Evolutionary conservation across 1,140 invertebrate genomes (phyloP).

Genomic region (Bemisia tabaci): DNA sequence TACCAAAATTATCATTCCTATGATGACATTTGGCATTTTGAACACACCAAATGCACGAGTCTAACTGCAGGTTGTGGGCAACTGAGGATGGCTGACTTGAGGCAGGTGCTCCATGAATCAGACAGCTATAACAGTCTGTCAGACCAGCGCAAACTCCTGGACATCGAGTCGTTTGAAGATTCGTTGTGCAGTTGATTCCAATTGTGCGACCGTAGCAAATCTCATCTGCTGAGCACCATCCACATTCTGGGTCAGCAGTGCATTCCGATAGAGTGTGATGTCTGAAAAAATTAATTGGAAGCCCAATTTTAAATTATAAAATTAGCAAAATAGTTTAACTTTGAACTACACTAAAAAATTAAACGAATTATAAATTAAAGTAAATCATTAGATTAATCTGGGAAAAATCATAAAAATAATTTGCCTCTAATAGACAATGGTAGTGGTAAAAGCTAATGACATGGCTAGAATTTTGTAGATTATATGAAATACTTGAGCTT

Average conservation of each 20-base stretch:
- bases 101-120: slow-evolving; percentile 49
- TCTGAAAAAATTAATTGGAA: slow-evolving; percentile 33
- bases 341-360: background rate
- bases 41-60: slow-evolving; percentile 83
- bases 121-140: slow-evolving; percentile 75
- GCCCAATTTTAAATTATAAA: slow-evolving; percentile 4
- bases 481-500: too few relatives aligned
- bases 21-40: slow-evolving; percentile 82
- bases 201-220: slow-evolving; percentile 69
- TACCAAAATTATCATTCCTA: slow-evolving; percentile 69
- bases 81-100: slow-evolving; percentile 40
- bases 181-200: slow-evolving; percentile 72
- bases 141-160: slow-evolving; percentile 69
- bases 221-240: slow-evolving; percentile 77
- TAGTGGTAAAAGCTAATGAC: too few relatives aligned
- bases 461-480: too few relatives aligned
- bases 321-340: slow-evolving; percentile 3
- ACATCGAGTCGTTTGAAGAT: slow-evolving; percentile 72
- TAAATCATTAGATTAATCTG: background rate
- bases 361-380: background rate
- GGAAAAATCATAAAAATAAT: background rate
- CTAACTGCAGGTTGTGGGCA: slow-evolving; percentile 53
- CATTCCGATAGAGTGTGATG: slow-evolving; percentile 63
- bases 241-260: slow-evolving; percentile 78
- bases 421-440: background rate